A percentile compares a stretch with the other conserved stretches of the same genome.
phyloP scores from a whole-genome alignment of 2,113 vertebrate genomes.

The Mystacornis crossleyi region DNA sequence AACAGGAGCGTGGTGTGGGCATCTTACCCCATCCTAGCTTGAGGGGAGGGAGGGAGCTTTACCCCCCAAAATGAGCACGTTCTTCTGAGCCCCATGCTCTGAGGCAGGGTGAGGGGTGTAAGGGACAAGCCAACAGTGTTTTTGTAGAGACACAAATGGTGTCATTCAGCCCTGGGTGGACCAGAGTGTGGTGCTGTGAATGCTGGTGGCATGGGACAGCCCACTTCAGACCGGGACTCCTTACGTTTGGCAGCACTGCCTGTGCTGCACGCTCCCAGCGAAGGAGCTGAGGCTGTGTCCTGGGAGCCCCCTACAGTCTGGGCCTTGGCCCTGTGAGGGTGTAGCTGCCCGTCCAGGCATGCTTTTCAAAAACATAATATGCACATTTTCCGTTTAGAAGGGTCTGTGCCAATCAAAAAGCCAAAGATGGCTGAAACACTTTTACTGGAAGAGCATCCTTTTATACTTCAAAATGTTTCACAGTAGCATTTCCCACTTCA shows the following conservation, averaged over 20 bases:
- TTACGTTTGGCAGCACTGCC: background rate
- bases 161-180: background rate
- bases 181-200: background rate
- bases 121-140: background rate
- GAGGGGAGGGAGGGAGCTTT: background rate
- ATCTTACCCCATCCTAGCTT: background rate
- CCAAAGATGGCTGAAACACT: background rate
- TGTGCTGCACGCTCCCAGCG: accelerated
- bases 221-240: background rate
- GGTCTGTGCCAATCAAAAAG: background rate
- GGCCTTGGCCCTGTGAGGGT: background rate
- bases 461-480: background rate
- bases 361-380: background rate
- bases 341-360: background rate
- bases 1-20: background rate
- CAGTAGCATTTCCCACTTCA: background rate
- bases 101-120: accelerated
- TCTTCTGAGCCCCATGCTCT: background rate
- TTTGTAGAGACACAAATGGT: too few species aligned
- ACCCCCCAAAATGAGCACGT: background rate
- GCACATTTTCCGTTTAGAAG: background rate
- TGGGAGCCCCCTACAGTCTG: accelerated
- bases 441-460: background rate
- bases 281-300: background rate
- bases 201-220: background rate